Percentiles rank a stretch among this genome's conserved stretches.
Evolutionary conservation across 2,113 vertebrate genomes (phyloP).

Genomic region (Neotragus moschatus): DNA sequence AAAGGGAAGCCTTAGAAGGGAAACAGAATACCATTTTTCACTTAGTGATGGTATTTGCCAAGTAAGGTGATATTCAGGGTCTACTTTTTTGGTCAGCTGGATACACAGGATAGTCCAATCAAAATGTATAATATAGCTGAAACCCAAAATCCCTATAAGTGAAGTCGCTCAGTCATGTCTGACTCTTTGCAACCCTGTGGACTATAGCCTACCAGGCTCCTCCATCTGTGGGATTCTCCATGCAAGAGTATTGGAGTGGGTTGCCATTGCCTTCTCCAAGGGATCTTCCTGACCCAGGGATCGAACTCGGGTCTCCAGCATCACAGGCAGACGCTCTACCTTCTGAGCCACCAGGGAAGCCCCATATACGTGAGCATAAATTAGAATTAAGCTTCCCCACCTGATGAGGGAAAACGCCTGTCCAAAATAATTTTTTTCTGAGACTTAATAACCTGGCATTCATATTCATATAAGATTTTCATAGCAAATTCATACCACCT

Average conservation of each 20-base stretch:
- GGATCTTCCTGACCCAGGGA: background rate
- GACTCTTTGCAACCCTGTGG: background rate
- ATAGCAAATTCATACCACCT: background rate
- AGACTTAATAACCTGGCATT: background rate
- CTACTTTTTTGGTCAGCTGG: background rate
- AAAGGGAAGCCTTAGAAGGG: background rate
- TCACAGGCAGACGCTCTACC: background rate
- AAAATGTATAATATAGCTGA: background rate
- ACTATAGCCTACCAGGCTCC: background rate
- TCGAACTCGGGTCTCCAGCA: rapidly evolving
- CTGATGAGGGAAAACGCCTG: background rate
- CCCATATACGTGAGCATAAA: background rate
- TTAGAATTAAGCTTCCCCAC: background rate
- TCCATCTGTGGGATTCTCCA: background rate
- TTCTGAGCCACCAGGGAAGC: background rate
- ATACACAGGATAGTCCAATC: background rate
- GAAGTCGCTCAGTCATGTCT: background rate
- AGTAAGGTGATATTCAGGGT: background rate
- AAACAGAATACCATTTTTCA: slow-evolving; percentile 9
- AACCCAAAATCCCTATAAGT: background rate
- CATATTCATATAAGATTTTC: background rate
- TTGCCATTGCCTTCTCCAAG: background rate
- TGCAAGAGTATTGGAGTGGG: background rate
- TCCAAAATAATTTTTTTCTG: background rate
- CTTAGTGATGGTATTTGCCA: background rate